Percentiles rank a stretch among this genome's conserved stretches.
phyloP scores from a whole-genome alignment of 2,113 vertebrate species.

The Brachyhypopomus gauderio region DNA sequence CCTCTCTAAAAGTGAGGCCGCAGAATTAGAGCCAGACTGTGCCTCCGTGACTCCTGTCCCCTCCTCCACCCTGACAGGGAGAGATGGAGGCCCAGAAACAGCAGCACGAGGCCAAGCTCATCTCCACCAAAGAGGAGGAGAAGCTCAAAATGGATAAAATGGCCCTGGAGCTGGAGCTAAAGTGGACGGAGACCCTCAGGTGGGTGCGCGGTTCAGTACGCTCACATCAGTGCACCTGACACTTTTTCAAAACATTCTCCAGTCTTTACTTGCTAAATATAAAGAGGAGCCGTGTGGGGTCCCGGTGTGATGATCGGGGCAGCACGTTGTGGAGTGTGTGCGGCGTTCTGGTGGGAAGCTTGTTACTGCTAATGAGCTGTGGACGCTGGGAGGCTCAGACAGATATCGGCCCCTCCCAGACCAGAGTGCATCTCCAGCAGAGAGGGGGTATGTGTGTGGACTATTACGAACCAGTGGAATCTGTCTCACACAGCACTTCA shows the following conservation, averaged over 20 bases:
- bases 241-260: too few species aligned
- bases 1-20: not conserved
- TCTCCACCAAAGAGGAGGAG: constrained; percentile 88
- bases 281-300: too few species aligned
- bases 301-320: not conserved
- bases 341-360: not conserved
- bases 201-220: constrained; percentile 50
- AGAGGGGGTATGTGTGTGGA: constrained; percentile 1
- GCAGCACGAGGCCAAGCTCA: constrained; percentile 86
- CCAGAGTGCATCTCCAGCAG: constrained; percentile 18
- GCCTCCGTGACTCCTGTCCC: constrained; percentile 16
- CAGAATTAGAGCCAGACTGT: not conserved
- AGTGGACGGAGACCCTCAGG: constrained; percentile 97
- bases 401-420: not conserved
- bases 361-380: constrained; percentile 22
- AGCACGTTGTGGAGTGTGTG: not conserved
- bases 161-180: constrained; percentile 93
- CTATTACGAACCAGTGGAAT: constrained; percentile 7
- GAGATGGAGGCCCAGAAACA: constrained; percentile 90
- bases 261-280: too few species aligned
- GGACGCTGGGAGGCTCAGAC: not conserved
- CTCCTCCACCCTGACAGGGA: constrained; percentile 70
- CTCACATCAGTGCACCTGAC: not conserved
- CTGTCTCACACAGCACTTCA: not conserved
- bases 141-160: constrained; percentile 91